Conservation (phyloP, 2,113 vertebrate species). For the Azemiops feae region DNA sequence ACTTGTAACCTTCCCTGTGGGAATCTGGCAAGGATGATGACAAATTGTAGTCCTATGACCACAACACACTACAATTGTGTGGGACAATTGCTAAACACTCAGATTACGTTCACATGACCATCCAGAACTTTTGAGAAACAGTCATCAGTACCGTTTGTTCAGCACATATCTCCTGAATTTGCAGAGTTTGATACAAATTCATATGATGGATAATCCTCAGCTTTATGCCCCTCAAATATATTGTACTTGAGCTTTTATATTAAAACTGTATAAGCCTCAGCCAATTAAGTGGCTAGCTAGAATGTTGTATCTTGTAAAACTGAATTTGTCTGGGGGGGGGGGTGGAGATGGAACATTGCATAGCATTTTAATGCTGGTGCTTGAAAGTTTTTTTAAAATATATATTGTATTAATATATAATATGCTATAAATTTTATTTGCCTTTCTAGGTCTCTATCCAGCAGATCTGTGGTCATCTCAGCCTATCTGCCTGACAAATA, state of each 20-base stretch:
- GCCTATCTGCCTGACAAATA: constrained; percentile 82
- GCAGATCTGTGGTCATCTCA: constrained; percentile 83
- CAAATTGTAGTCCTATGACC: background rate
- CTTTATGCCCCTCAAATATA: background rate
- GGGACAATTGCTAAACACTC: background rate
- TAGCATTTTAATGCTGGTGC: background rate
- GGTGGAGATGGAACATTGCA: background rate
- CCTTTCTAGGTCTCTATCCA: constrained; percentile 72
- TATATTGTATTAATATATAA: background rate
- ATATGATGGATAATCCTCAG: background rate
- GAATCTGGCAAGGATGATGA: background rate
- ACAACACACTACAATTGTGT: background rate
- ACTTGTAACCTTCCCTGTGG: background rate
- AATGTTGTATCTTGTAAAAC: background rate
- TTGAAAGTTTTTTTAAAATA: background rate
- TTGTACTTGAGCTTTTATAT: background rate
- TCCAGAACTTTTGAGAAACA: background rate
- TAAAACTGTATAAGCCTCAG: background rate
- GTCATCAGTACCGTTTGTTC: background rate
- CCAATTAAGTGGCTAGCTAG: background rate
- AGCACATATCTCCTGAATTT: background rate
- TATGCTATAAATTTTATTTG: background rate
- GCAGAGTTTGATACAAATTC: background rate
- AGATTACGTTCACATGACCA: background rate
- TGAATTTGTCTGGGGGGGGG: background rate